phyloP scores from a whole-genome alignment of 2,113 vertebrate species.

The Miniopterus natalensis region DNA sequence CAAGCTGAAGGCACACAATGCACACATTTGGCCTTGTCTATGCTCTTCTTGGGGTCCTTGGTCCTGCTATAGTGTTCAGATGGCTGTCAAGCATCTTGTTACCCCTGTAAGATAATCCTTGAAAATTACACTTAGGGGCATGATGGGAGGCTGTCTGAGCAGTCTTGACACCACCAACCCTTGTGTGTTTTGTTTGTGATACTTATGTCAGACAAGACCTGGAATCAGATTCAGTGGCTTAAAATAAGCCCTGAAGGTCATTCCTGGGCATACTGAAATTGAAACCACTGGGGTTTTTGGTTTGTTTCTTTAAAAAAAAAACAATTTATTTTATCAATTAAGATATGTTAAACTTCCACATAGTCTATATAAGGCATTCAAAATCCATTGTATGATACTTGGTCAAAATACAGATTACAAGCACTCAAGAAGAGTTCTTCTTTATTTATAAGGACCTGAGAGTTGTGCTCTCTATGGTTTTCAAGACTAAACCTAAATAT shows the following conservation, averaged over 20 bases:
- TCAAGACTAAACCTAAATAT: not conserved
- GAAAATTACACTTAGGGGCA: not conserved
- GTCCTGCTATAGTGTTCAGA: not conserved
- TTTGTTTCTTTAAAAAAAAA: not conserved
- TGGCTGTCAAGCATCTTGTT: not conserved
- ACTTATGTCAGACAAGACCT: conserved; percentile 15
- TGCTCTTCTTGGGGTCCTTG: not conserved
- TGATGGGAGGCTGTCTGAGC: not conserved
- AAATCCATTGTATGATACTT: not conserved
- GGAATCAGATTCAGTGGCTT: conserved; percentile 38
- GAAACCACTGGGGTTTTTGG: not conserved
- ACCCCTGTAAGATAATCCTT: not conserved
- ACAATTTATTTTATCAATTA: not conserved
- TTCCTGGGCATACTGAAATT: not conserved
- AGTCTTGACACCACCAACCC: not conserved
- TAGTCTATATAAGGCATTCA: not conserved
- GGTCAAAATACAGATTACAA: not conserved
- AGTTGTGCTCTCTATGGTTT: not conserved
- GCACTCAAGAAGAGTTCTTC: not conserved
- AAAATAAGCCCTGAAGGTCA: not conserved
- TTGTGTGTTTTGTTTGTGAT: not conserved
- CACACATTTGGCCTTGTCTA: not conserved
- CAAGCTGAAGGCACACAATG: rapidly evolving
- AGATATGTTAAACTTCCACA: not conserved
- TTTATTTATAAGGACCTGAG: not conserved